Base-by-base conservation (phyloP, 2,113 vertebrate species). In the Forbesichthys agassizii region DNA sequence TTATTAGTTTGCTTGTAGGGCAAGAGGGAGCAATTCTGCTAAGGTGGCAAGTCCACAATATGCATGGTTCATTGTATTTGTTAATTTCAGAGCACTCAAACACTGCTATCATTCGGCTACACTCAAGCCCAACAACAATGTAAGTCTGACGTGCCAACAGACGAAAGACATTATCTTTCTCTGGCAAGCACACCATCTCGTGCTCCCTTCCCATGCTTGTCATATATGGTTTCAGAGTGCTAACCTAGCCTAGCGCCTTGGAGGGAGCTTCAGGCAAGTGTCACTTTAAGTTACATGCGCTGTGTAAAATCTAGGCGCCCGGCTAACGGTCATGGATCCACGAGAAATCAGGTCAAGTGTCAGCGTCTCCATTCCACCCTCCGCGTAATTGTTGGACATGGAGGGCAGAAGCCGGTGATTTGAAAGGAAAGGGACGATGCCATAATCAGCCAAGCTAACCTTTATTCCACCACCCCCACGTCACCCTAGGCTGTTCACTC, bases 261-360 rank as follows among this genome's bases (percentile, higher is more conserved):
- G 88, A 96, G 95, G 93, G 92, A 93, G 94, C 95, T 96, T 89
- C 90, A 91, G 96, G 96, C 94, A 93, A 95, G 91, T 97, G 96
- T 96, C 96, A 96, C 93, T 96, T 95, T 95, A 94, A 95, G 94
- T 97, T 96, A 95, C 94, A 93, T 89, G 86, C 88, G 88, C 93
- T 91, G 92, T 88, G 66, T 87, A 93, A 95, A 96, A 94, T 92
- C 91, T 91, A 90, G 92, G 92, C 94, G 90, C 92, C 84, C 83
- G 91, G 95, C 95, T 91, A 93, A 91, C 89, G 94, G 94, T 96
- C 95, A 94, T 93, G 95, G 94, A 95, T 97, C 95, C 95, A 93
- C 93, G 92, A 91, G 94, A 94, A 97, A 96, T 95, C 93, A 94
- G 95, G 95, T 96, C 95, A 95, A 95, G 95, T 88, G 87, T 87